Conservation (phyloP, 2,113 vertebrate species). For the Electrona antarctica region DNA sequence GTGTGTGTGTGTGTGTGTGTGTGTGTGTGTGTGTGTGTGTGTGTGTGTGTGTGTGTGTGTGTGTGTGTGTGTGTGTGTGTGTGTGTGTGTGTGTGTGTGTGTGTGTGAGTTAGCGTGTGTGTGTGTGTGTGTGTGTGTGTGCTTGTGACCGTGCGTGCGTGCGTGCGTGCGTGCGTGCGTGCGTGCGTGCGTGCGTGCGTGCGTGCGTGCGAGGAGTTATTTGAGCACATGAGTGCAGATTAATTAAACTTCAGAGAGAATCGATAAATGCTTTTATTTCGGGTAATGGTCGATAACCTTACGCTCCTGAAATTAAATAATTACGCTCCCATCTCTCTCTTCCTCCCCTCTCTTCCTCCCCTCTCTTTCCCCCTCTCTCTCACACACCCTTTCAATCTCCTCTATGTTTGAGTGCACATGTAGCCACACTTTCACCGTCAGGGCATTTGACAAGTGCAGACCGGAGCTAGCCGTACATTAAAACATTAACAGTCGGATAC, state of each 20-base stretch:
- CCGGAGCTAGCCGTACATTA: no score
- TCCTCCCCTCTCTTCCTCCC: no score
- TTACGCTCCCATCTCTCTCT: background rate
- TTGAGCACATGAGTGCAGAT: conserved; percentile 54
- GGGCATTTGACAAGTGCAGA: no score
- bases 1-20: background rate
- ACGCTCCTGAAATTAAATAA: conserved; percentile 53
- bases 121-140: conserved; percentile 8
- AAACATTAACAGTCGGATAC: no score
- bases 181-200: background rate
- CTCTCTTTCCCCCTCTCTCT: no score
- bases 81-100: conserved; percentile 4
- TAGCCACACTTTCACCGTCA: no score
- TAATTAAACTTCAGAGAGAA: conserved; percentile 69
- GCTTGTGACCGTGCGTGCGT: background rate
- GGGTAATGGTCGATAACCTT: conserved; percentile 54
- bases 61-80: conserved; percentile 16
- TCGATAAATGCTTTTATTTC: conserved; percentile 65
- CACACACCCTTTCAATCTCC: no score
- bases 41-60: no score
- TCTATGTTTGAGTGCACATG: no score
- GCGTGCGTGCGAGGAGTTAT: conserved; percentile 5
- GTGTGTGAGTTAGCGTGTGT: background rate
- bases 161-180: background rate
- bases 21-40: conserved; percentile 7